These are phyloP conservation scores for Allacma fusca DNA, from an alignment of 2,888 invertebrate genomes.

Conservation along the genomic window DNA sequence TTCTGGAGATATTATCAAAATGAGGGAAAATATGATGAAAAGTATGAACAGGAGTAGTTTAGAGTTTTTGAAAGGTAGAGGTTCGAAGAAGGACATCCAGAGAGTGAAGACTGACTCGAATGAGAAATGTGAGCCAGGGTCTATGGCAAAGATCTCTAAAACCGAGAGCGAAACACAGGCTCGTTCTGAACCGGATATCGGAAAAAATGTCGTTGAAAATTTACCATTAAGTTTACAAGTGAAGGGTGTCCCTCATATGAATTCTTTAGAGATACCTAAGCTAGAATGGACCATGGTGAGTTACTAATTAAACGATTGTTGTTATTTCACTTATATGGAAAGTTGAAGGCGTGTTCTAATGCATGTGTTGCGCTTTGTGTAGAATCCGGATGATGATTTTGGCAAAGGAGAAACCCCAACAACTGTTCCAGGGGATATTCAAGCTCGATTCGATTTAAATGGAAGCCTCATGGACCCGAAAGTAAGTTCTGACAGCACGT, in stretches of 20 bases:
- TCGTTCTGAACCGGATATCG: no score
- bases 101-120: background rate
- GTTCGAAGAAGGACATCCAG: background rate
- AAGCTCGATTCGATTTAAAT: slow-evolving; percentile 76
- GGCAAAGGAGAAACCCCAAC: no score
- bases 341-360: background rate
- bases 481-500: slow-evolving; percentile 58
- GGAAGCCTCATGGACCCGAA: slow-evolving; percentile 64
- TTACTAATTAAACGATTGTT: no score
- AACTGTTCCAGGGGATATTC: background rate
- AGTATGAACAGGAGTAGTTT: slow-evolving; percentile 12
- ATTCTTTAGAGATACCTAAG: slow-evolving; percentile 85
- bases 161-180: slow-evolving; percentile 28
- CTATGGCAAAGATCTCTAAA: slow-evolving; percentile 51
- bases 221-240: slow-evolving; percentile 66
- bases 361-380: background rate
- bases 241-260: slow-evolving; percentile 84
- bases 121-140: slow-evolving; percentile 27
- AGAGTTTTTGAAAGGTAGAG: slow-evolving; percentile 17
- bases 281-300: slow-evolving; percentile 83
- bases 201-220: slow-evolving; percentile 59
- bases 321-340: no score
- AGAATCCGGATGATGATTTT: background rate
- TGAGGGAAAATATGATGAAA: slow-evolving; percentile 33
- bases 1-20: slow-evolving; percentile 23